Conservation (phyloP, 2,888 invertebrate genomes). For the Cataglyphis rosenhaueri region DNA sequence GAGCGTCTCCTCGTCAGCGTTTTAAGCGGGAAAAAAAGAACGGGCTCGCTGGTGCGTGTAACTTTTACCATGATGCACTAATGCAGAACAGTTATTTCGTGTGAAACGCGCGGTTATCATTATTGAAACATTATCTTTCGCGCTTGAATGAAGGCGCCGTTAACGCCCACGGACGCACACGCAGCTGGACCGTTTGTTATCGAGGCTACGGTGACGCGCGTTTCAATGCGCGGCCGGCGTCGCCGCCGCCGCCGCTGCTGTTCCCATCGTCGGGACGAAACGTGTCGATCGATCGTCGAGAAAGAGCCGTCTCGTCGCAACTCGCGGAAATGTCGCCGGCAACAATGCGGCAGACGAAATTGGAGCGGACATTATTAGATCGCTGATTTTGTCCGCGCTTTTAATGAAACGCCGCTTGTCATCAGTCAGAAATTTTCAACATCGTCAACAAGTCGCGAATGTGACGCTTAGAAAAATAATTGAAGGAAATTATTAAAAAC, state of each 20-base stretch:
- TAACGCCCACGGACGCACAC: constrained; percentile 45
- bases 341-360: constrained; percentile 46
- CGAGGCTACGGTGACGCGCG: constrained; percentile 45
- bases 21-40: not conserved
- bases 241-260: not conserved
- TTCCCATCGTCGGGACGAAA: constrained; percentile 41
- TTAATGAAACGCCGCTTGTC: constrained; percentile 23
- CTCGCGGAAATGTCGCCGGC: constrained; percentile 45
- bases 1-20: not conserved
- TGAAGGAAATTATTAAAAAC: not conserved
- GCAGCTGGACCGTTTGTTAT: constrained; percentile 51
- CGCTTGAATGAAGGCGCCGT: constrained; percentile 39
- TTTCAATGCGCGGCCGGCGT: constrained; percentile 40
- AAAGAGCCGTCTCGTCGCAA: constrained; percentile 53
- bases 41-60: constrained; percentile 4
- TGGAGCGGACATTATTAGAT: constrained; percentile 51
- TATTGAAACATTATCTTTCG: constrained; percentile 54
- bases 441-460: constrained; percentile 10
- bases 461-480: not conserved
- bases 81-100: constrained; percentile 29
- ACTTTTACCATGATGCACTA: not conserved
- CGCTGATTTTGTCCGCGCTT: constrained; percentile 40
- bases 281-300: constrained; percentile 43
- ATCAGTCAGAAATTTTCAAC: constrained; percentile 25
- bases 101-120: constrained; percentile 39